These are phyloP conservation scores for Synanthedon formicaeformis DNA, from an alignment of 2,888 invertebrate species.

Conservation along the genomic window DNA sequence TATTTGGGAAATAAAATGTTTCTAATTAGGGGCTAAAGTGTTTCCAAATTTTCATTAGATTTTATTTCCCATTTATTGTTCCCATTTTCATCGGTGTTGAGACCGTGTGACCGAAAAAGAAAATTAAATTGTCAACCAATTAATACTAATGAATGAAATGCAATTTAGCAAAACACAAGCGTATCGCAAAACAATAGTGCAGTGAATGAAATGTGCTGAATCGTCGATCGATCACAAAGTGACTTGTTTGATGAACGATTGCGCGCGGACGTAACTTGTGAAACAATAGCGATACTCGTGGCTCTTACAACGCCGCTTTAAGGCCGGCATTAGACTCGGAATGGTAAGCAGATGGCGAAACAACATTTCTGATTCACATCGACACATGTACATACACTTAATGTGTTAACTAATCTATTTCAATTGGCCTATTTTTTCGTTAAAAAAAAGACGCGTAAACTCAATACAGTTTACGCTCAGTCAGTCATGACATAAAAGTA, in stretches of 20 bases:
- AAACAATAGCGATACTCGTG: slow-evolving; percentile 18
- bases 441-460: too few species aligned
- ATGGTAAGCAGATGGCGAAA: slow-evolving; percentile 33
- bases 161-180: slow-evolving; percentile 1
- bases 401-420: too few species aligned
- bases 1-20: too few species aligned
- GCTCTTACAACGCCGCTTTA: slow-evolving; percentile 18
- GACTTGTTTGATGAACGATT: slow-evolving; percentile 19
- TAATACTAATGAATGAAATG: background rate
- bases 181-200: slow-evolving; percentile 14
- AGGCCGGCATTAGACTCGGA: slow-evolving; percentile 17
- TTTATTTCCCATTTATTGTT: too few species aligned
- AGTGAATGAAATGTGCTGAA: slow-evolving; percentile 20
- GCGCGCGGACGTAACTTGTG: slow-evolving; percentile 23
- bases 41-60: too few species aligned
- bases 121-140: too few species aligned
- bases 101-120: too few species aligned
- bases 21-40: too few species aligned
- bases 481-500: too few species aligned
- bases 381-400: background rate
- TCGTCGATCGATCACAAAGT: slow-evolving; percentile 18
- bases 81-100: too few species aligned
- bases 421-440: too few species aligned
- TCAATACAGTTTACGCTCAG: too few species aligned
- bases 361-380: slow-evolving; percentile 9